phyloP scores from a whole-genome alignment of 2,888 invertebrate genomes.

The Globia sparganii region DNA sequence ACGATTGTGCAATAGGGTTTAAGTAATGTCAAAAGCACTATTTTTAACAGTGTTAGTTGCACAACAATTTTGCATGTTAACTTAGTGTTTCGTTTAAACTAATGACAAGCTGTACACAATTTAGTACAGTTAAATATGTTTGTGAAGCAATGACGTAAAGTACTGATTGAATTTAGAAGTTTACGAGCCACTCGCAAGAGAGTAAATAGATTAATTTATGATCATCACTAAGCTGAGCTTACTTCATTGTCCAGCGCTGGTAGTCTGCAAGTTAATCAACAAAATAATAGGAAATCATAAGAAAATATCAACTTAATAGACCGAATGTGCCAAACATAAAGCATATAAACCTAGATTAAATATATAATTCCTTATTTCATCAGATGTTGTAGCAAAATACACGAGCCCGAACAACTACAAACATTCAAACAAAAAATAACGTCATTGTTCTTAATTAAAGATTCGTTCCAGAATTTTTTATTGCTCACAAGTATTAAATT shows the following conservation, averaged over 20 bases:
- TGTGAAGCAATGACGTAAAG: slow-evolving; percentile 75
- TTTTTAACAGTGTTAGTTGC: slow-evolving; percentile 67
- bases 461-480: slow-evolving; percentile 71
- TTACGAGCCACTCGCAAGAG: slow-evolving; percentile 72
- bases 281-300: slow-evolving; percentile 14
- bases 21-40: slow-evolving; percentile 68
- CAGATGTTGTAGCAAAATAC: slow-evolving; percentile 42
- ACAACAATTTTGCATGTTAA: slow-evolving; percentile 71
- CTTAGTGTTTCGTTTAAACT: slow-evolving; percentile 70
- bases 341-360: not conserved
- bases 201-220: slow-evolving; percentile 72
- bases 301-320: not conserved
- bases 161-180: slow-evolving; percentile 77
- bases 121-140: slow-evolving; percentile 72
- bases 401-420: slow-evolving; percentile 41
- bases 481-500: slow-evolving; percentile 61
- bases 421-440: slow-evolving; percentile 61
- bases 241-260: slow-evolving; percentile 31
- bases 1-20: slow-evolving; percentile 64
- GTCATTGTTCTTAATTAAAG: slow-evolving; percentile 66
- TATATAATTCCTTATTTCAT: slow-evolving; percentile 37
- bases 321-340: not conserved
- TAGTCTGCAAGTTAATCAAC: slow-evolving; percentile 12
- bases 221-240: slow-evolving; percentile 52
- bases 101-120: slow-evolving; percentile 68